Base-by-base conservation (phyloP, 2,888 invertebrate species). In the Diabrotica balteata region DNA sequence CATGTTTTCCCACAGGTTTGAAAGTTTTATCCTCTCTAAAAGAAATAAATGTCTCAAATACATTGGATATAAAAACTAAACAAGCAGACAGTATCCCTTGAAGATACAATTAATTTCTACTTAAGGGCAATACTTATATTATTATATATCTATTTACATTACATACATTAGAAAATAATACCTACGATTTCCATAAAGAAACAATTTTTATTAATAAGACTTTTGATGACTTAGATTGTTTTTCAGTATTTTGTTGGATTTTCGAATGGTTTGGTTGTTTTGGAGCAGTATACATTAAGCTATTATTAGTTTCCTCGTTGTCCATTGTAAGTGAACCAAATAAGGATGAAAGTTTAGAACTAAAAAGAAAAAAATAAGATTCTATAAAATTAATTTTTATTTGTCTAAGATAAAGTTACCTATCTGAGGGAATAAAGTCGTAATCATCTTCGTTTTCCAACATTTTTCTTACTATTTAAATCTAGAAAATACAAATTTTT, bases 1-100 rank as follows among this genome's bases (percentile, higher is more conserved):
- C 86, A 68, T 84, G 81, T 77, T 84, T 85, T 5, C 86, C 86
- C 55, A 82, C 71, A 4, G 76, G 61, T 11, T 74, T 76, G 61
- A 82, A 81, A 50, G 78, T 77, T 59, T 79, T 76, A 59, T 83
- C 77, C 6, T 77, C 68, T 61, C 84, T 84, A 67, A 70, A 78
- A 77, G 47, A 10, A 64, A 67, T 53, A 32, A 10, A 9, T 47
- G 8, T 47, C 2, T 47, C 3, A 47, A 47, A 3, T 47, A 47
- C 5, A 9, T 47, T 47, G 10, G 5, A 47, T 4, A 10, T 47
- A 47, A 32, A 5, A 32, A 32, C 32, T 32, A 32, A 32, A 32
- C 32, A 32, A 17, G 17, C 17, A 17, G 17, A 17, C 17, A 17
- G 17, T 17, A 17, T 17, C 17, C 17, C 17, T 17, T 2, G 17